Base-by-base conservation (phyloP, 2,113 vertebrate species). In the Tachysurus vachellii region DNA sequence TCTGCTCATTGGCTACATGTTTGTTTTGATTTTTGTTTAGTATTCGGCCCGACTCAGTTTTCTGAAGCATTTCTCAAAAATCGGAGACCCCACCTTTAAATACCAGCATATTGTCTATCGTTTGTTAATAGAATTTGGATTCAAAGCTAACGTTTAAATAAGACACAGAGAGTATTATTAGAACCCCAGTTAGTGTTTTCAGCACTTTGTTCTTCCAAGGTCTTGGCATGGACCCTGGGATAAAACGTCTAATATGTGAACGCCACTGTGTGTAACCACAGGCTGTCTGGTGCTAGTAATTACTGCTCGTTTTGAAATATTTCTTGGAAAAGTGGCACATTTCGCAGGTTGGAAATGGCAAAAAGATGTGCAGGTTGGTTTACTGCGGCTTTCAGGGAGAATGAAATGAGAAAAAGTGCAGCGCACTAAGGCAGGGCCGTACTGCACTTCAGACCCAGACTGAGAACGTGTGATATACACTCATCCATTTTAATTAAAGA, bases 341-440 rank as follows among this genome's bases (percentile, higher is more conserved):
- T 61, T 80, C 59, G 10, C 79, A 42, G 76, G n/a, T 36, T 57
- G 28, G 17, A 57, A 57, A 36, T 57, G 8, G n/a, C 53, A 16
- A 53, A 68, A 64, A 54, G 64, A 19, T 83, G 53, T 44, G 83
- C 54, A 59, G 54, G 36, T 50, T 47, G 28, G 21, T 5, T 85
- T 85, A 61, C 61, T 59, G 17, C 44, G 61, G 70, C 70, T 59
- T 28, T 85, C 21, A 44, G 70, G 54, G 13, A 59, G 31, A 85
- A 76, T n/a, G 44, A 57, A 59, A 28, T 57, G 50, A 56, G 70
- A 36, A 75, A 85, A 57, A 23, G 14, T 75, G 54, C 56, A 26
- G 11, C n/a, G n/a, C n/a, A n/a, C n/a, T 26, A 62, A 53, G 56
- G 64, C 28, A 42, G 47, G 50, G n/a, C 2, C 44, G 1, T 10